Conservation (phyloP, 2,888 invertebrate species). For the Cylindroiulus punctatus region DNA sequence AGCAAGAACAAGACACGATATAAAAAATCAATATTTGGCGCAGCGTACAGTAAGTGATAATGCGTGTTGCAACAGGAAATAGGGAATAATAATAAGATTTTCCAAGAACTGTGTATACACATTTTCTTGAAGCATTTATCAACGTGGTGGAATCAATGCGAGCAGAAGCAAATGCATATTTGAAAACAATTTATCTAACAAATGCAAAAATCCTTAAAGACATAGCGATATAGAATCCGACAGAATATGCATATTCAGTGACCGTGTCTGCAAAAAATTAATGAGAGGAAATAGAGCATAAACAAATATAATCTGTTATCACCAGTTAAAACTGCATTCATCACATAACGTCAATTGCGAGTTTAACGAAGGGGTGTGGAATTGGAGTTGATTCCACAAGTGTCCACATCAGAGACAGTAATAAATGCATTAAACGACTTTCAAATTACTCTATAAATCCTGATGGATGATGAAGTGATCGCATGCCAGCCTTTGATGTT, state of each 20-base stretch:
- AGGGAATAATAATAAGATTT: not conserved
- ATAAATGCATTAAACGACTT: not conserved
- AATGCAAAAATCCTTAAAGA: too few species aligned
- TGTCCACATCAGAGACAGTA: not conserved
- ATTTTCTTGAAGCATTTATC: not conserved
- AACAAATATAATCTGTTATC: not conserved
- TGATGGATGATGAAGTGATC: constrained; percentile 19
- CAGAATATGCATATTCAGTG: not conserved
- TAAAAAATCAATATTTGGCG: constrained; percentile 8
- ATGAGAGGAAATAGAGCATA: not conserved
- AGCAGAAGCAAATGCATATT: not conserved
- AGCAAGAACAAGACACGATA: not conserved
- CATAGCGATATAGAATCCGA: not conserved
- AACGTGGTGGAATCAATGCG: too few species aligned
- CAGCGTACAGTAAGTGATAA: not conserved
- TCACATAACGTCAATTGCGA: not conserved
- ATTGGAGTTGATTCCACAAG: not conserved
- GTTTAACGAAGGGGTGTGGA: not conserved
- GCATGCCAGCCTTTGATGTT: not conserved
- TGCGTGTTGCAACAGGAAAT: not conserved
- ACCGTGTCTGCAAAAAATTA: not conserved
- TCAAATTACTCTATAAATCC: not conserved
- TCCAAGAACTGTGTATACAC: not conserved
- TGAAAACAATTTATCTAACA: not conserved
- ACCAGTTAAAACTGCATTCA: not conserved